Evolutionary conservation across 2,888 invertebrate genomes (phyloP).

Genomic region (Labia minor): DNA sequence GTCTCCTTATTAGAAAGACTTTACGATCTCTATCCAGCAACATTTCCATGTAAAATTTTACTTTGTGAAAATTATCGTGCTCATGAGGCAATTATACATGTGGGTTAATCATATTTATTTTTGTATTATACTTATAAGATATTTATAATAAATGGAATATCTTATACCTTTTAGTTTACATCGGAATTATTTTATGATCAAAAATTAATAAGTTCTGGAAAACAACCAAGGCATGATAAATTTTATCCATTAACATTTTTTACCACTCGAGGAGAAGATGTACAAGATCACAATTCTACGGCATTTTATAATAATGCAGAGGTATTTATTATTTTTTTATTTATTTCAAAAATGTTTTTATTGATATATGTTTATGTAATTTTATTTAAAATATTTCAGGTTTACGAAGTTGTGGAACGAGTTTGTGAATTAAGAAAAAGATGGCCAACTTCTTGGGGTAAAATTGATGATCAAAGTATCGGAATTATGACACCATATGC

Average conservation of each 20-base stretch:
- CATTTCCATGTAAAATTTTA: conserved; percentile 66
- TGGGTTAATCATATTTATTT: conserved; percentile 26
- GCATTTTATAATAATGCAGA: conserved; percentile 74
- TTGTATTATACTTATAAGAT: no score
- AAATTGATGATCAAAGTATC: conserved; percentile 61
- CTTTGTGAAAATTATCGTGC: conserved; percentile 74
- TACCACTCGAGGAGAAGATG: conserved; percentile 66
- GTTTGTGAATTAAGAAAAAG: conserved; percentile 57
- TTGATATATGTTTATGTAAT: background rate
- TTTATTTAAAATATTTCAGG: conserved; percentile 31
- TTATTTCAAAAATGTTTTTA: background rate
- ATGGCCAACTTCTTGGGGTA: conserved; percentile 68
- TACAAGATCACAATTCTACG: conserved; percentile 65
- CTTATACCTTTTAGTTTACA: conserved; percentile 53
- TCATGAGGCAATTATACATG: conserved; percentile 65
- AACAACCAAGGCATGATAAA: conserved; percentile 55
- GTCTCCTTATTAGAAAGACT: conserved; percentile 66
- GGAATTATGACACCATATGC: conserved; percentile 78
- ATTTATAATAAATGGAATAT: no score
- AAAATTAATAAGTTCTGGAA: conserved; percentile 60
- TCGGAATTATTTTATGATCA: conserved; percentile 73
- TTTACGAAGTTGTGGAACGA: conserved; percentile 65
- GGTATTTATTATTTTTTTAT: conserved; percentile 34
- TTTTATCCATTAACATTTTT: conserved; percentile 69
- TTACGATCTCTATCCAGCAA: conserved; percentile 61